Percentiles rank a stretch among this genome's conserved stretches.
phyloP scores from a whole-genome alignment of 2,797 vertebrate species.

The Apogon talboti region DNA sequence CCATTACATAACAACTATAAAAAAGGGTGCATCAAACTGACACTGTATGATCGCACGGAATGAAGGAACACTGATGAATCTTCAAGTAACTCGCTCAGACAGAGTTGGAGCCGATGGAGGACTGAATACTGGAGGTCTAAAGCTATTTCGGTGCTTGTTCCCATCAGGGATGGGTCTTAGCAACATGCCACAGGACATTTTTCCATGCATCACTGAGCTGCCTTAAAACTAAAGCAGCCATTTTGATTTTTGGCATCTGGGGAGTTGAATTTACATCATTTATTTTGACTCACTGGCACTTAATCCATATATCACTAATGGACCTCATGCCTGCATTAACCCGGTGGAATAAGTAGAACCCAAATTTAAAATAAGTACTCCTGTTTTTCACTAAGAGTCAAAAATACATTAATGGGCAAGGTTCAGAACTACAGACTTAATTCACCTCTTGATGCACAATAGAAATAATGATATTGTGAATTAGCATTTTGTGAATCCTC shows the following conservation, averaged over 20 bases:
- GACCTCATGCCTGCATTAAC: constrained; percentile 14
- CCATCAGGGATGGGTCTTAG: constrained; percentile 80
- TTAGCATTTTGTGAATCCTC: constrained; percentile 49
- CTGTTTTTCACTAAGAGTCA: neutral
- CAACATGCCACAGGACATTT: constrained; percentile 85
- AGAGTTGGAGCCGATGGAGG: constrained; percentile 43
- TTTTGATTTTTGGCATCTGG: constrained; percentile 72
- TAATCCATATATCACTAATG: constrained; percentile 2
- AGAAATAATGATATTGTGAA: constrained; percentile 45
- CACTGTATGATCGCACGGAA: constrained; percentile 35
- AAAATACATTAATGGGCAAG: neutral
- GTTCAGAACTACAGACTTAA: constrained; percentile 7
- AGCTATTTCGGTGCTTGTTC: constrained; percentile 78
- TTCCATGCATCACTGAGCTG: constrained; percentile 89
- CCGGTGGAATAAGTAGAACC: constrained; percentile 7
- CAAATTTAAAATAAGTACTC: neutral
- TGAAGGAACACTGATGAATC: constrained; percentile 27
- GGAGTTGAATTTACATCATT: constrained; percentile 51
- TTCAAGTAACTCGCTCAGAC: constrained; percentile 35
- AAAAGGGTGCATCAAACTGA: constrained; percentile 33
- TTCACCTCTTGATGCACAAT: constrained; percentile 20
- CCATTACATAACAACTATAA: constrained; percentile 43
- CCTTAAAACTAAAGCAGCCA: constrained; percentile 86
- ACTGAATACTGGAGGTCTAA: constrained; percentile 45
- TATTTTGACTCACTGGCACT: constrained; percentile 40